Conservation (phyloP, 2,888 invertebrate genomes). For the Psylliodes chrysocephalus region DNA sequence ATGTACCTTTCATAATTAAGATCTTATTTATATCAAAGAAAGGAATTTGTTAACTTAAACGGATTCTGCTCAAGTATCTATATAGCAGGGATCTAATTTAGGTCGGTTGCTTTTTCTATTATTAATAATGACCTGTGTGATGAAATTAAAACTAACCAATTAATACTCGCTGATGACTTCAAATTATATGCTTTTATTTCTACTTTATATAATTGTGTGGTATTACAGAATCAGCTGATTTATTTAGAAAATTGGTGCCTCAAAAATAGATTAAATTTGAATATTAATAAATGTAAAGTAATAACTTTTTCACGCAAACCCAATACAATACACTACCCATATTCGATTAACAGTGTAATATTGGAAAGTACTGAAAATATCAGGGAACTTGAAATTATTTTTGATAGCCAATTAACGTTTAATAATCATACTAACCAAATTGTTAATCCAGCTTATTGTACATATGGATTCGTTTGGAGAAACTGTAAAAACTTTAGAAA, state of each 20-base stretch:
- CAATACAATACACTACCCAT: constrained; percentile 5
- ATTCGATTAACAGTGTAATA: background rate
- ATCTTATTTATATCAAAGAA: background rate
- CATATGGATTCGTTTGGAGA: too few relatives aligned
- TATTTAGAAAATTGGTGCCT: constrained; percentile 13
- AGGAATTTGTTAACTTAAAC: too few relatives aligned
- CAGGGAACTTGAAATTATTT: constrained; percentile 1
- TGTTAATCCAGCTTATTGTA: too few relatives aligned
- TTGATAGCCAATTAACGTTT: too few relatives aligned
- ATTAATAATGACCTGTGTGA: constrained; percentile 7
- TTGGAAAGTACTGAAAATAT: constrained; percentile 2
- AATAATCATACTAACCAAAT: too few relatives aligned
- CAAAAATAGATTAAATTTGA: background rate
- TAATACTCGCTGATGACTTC: constrained; percentile 17
- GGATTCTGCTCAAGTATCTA: background rate
- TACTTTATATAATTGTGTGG: constrained; percentile 5
- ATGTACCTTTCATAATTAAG: background rate
- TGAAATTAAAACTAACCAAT: background rate
- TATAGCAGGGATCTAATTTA: background rate
- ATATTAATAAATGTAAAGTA: constrained; percentile 11
- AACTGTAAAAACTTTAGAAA: too few relatives aligned
- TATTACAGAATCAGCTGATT: constrained; percentile 5
- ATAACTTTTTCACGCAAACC: background rate
- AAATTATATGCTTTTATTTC: constrained; percentile 16
- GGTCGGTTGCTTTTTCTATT: constrained; percentile 10